Percentiles rank a stretch among this genome's conserved stretches.
Conservation (phyloP, 1,140 invertebrate genomes). For the Trichonephila clavipes region DNA sequence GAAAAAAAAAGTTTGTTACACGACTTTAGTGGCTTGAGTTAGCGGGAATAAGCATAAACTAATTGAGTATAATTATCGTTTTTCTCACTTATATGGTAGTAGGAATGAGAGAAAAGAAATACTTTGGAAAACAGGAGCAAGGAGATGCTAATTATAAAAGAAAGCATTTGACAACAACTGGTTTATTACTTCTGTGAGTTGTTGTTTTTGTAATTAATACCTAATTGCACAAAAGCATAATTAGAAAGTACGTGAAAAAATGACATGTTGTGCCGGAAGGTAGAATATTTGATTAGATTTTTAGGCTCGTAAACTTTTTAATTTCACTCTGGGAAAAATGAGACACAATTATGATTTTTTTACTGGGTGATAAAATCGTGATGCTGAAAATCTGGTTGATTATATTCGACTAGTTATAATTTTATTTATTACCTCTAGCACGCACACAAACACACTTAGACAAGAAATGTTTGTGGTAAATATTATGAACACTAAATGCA, state of each 20-base stretch:
- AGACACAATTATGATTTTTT: constrained; percentile 3
- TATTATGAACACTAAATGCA: neutral
- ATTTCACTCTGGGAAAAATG: constrained; percentile 45
- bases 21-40: neutral
- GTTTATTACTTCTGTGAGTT: constrained; percentile 37
- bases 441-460: neutral
- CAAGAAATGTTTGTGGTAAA: neutral
- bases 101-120: constrained; percentile 18
- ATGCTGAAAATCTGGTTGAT: neutral
- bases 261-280: neutral
- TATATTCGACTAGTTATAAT: constrained; percentile 1
- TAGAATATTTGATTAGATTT: constrained; percentile 18
- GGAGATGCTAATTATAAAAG: constrained; percentile 43
- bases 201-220: constrained; percentile 52
- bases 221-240: constrained; percentile 55
- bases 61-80: constrained; percentile 62
- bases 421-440: neutral
- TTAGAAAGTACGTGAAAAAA: neutral
- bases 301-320: constrained; percentile 34
- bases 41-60: constrained; percentile 46
- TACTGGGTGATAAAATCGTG: neutral
- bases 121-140: neutral
- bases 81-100: neutral
- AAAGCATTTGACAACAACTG: constrained; percentile 41
- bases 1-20: constrained; percentile 29